Base-by-base conservation (phyloP, 2,113 vertebrate species). In the Petromus typicus region DNA sequence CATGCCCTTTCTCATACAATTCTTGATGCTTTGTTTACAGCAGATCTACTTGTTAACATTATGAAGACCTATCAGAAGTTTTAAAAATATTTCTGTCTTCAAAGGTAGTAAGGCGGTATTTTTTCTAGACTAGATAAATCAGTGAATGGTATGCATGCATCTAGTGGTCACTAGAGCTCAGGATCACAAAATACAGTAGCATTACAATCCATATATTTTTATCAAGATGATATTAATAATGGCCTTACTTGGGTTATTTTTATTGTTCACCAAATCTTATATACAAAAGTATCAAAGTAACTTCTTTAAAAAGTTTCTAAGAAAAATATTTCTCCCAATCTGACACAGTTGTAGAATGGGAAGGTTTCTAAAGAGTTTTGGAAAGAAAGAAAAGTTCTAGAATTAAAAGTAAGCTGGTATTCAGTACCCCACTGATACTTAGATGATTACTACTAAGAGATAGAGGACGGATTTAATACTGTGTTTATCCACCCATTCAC, bases 51-150 rank as follows among this genome's bases (percentile, higher is more conserved):
- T 94, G 11, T 97, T 89, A 84, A 92, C 86, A 84, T 97, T 95
- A 91, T 73, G 69, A 98, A 96, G 87, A 96, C 92, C 78, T 98
- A 54, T 98, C 95, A 98, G 96, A 94, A 98, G 97, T 97, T 98
- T 98, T 98, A 97, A 97, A 97, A 95, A 82, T 97, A 69, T 91
- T 96, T 98, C 51, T 85, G 48, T 95, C 96, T 98, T 95, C 95
- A 95, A 91, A 93, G 51, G 93, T 95, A 81, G 45, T 83, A 90
- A 27, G 92, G 80, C 69, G 90, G 73, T 79, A 96, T 97, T 96
- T 97, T 98, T 96, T 51, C 95, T 94, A 96, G 91, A 93, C 43
- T 96, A 97, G 94, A 95, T 91, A 87, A 97, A 94, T 95, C 1
- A 34, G 48, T 95, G 88, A 97, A 86, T 95, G 92, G 94, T 97